These are phyloP conservation scores for Tursiops truncatus DNA, from an alignment of 2,113 vertebrate genomes.

Conservation along the genomic window DNA sequence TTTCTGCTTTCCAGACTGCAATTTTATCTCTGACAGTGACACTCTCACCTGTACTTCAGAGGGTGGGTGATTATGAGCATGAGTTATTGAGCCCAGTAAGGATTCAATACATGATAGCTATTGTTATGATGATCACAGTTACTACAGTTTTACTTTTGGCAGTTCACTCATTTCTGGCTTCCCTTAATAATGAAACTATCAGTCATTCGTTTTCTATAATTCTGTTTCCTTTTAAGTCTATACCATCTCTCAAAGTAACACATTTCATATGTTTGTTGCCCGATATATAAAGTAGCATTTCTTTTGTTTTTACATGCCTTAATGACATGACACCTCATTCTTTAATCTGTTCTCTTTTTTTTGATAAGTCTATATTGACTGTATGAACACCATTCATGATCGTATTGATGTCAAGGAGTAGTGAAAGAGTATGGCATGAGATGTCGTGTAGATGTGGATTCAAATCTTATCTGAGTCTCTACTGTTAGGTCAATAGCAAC, in stretches of 20 bases:
- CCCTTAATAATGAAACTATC: constrained; percentile 39
- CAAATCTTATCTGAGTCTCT: not conserved
- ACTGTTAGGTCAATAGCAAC: not conserved
- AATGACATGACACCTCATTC: not conserved
- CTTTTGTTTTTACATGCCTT: not conserved
- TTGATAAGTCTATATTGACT: not conserved
- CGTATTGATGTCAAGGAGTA: not conserved
- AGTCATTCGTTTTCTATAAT: not conserved
- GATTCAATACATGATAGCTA: not conserved
- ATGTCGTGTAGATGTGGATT: not conserved
- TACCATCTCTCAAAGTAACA: not conserved
- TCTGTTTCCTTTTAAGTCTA: not conserved
- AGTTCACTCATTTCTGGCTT: constrained; percentile 17
- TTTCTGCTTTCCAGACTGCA: constrained; percentile 7
- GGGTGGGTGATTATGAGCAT: not conserved
- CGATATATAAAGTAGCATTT: not conserved
- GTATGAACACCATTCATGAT: not conserved
- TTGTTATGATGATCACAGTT: not conserved
- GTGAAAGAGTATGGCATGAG: not conserved
- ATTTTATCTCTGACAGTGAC: constrained; percentile 45
- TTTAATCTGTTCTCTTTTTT: not conserved
- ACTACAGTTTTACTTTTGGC: not conserved
- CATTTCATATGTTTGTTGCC: not conserved
- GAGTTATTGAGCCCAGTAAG: constrained; percentile 8
- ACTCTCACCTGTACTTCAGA: constrained; percentile 17